These are phyloP conservation scores for Leptopilina myrica DNA, from an alignment of 2,888 invertebrate genomes.

Conservation along the genomic window DNA sequence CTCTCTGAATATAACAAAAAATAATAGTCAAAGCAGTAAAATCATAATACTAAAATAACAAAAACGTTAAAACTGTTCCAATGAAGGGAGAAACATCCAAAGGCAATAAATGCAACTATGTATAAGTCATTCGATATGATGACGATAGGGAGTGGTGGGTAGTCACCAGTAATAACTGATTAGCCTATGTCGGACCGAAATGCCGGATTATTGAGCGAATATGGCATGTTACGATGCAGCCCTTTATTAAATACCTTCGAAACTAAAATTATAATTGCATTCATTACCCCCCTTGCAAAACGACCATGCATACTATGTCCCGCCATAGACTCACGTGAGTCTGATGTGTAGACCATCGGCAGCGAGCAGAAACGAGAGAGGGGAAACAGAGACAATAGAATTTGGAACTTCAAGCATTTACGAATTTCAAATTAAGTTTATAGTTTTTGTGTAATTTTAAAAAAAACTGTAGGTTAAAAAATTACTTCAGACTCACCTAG, in stretches of 20 bases:
- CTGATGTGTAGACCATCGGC: not conserved
- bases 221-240: conserved; percentile 65
- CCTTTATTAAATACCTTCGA: conserved; percentile 77
- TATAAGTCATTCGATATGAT: conserved; percentile 51
- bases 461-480: too few relatives aligned
- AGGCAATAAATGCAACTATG: conserved; percentile 7
- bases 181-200: conserved; percentile 65
- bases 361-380: conserved; percentile 41
- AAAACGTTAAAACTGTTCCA: not conserved
- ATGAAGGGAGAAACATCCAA: not conserved
- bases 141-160: conserved; percentile 59
- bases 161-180: conserved; percentile 74
- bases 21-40: too few relatives aligned
- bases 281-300: conserved; percentile 66
- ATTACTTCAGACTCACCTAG: too few relatives aligned
- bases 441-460: too few relatives aligned
- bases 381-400: conserved; percentile 53
- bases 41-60: too few relatives aligned
- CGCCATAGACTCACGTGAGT: conserved; percentile 49
- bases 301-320: conserved; percentile 60
- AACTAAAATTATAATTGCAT: conserved; percentile 77
- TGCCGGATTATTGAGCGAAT: conserved; percentile 51
- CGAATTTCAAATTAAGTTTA: too few relatives aligned
- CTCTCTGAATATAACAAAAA: too few relatives aligned
- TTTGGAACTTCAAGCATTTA: conserved; percentile 43